Evolutionary conservation across 2,888 invertebrate genomes (phyloP).

Genomic region (Caenorhabditis parvicauda): DNA sequence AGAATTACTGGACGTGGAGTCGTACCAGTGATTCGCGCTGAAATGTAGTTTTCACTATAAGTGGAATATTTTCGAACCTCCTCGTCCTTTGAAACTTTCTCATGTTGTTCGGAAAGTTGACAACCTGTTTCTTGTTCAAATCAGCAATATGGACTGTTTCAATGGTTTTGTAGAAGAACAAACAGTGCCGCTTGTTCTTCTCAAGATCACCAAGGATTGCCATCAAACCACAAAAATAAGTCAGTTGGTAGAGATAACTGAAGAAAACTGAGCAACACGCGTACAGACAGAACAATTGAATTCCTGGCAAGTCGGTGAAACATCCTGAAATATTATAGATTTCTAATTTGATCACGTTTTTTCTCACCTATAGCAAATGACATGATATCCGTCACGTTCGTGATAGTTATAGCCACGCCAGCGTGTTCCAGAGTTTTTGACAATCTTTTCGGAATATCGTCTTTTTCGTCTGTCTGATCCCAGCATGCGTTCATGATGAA

Average conservation of each 20-base stretch:
- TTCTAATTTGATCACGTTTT: background rate
- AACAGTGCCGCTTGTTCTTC: constrained; percentile 79
- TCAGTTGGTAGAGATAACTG: constrained; percentile 79
- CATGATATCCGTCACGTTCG: constrained; percentile 86
- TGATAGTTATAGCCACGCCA: constrained; percentile 84
- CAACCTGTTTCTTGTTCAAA: constrained; percentile 10
- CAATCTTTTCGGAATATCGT: constrained; percentile 43
- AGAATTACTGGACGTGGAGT: constrained; percentile 9
- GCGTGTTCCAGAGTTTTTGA: constrained; percentile 52
- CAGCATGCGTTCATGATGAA: constrained; percentile 93
- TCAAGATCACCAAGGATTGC: constrained; percentile 87
- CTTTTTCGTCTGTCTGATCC: constrained; percentile 69
- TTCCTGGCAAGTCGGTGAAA: constrained; percentile 87
- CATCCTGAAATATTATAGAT: constrained; percentile 64
- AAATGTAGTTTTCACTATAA: too few species aligned
- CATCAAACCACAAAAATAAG: constrained; percentile 87
- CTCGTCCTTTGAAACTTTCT: constrained; percentile 25
- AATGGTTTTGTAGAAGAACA: constrained; percentile 48
- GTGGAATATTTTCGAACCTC: too few species aligned
- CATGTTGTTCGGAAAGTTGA: constrained; percentile 24
- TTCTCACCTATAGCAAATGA: constrained; percentile 80
- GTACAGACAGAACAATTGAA: constrained; percentile 89
- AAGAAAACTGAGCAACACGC: constrained; percentile 87
- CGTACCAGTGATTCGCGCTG: too few species aligned
- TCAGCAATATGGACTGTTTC: constrained; percentile 23